A percentile compares a stretch with the other conserved stretches of the same genome.
phyloP scores from a whole-genome alignment of 2,888 invertebrate species.

The Selenia dentaria region DNA sequence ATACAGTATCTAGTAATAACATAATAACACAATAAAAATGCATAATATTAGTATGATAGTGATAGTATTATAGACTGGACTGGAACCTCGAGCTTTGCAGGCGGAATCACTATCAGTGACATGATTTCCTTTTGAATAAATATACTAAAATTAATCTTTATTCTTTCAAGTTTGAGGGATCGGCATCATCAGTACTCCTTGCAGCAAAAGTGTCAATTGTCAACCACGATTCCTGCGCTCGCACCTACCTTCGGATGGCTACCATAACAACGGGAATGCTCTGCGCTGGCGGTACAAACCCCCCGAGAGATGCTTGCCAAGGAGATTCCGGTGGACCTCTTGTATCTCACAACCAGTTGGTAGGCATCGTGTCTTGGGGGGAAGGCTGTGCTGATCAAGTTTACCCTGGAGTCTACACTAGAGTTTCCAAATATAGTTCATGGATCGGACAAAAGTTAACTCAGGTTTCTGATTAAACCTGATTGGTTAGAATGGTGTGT shows the following conservation, averaged over 20 bases:
- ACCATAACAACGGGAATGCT: conserved; percentile 67
- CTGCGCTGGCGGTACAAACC: conserved; percentile 62
- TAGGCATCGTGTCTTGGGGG: conserved; percentile 85
- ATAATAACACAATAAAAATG: too few relatives aligned
- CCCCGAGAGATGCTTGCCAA: conserved; percentile 75
- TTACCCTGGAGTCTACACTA: conserved; percentile 85
- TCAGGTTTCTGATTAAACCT: conserved; percentile 15
- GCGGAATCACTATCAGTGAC: too few relatives aligned
- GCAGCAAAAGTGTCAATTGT: conserved; percentile 69
- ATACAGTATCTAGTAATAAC: too few relatives aligned
- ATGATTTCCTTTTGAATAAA: too few relatives aligned
- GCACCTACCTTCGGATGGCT: conserved; percentile 61
- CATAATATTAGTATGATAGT: too few relatives aligned
- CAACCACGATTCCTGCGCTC: conserved; percentile 57
- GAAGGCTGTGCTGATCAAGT: conserved; percentile 77
- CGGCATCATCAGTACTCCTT: conserved; percentile 54
- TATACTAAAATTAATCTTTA: too few relatives aligned
- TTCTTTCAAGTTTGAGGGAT: conserved; percentile 61
- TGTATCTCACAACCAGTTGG: conserved; percentile 65
- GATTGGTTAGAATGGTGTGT: neutral
- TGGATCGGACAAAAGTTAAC: conserved; percentile 55
- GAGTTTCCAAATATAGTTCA: conserved; percentile 64
- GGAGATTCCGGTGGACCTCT: conserved; percentile 86
- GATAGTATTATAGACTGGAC: too few relatives aligned
- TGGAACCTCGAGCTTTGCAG: too few relatives aligned